Conservation (phyloP, 2,797 vertebrate genomes). For the Allobates femoralis region DNA sequence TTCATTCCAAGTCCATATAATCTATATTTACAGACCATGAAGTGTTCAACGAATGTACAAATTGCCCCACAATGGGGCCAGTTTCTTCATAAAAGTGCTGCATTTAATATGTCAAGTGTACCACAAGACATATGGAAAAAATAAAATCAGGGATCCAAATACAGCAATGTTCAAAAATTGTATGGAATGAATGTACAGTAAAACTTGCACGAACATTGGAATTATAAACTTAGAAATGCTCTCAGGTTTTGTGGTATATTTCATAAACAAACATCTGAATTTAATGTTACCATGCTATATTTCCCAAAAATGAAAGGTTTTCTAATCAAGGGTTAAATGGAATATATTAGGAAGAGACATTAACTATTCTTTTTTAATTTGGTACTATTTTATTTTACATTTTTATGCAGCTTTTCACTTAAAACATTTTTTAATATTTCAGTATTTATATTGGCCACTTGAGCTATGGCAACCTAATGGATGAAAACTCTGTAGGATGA, state of each 20-base stretch:
- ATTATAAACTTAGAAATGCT: slow-evolving; percentile 15
- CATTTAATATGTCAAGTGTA: slow-evolving; percentile 50
- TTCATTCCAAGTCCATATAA: slow-evolving; percentile 36
- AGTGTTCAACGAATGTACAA: slow-evolving; percentile 40
- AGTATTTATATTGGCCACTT: background rate
- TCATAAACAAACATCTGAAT: slow-evolving; percentile 21
- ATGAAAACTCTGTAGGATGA: too few species aligned
- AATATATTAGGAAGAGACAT: background rate
- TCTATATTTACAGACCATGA: slow-evolving; percentile 43
- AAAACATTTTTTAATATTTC: background rate
- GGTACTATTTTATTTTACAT: too few species aligned
- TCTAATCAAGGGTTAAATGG: background rate
- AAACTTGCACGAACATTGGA: slow-evolving; percentile 30
- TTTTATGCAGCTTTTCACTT: too few species aligned
- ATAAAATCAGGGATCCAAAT: slow-evolving; percentile 27
- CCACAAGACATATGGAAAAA: slow-evolving; percentile 45
- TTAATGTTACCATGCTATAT: background rate
- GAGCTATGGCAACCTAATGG: too few species aligned
- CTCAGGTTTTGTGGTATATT: slow-evolving; percentile 13
- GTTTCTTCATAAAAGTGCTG: slow-evolving; percentile 47
- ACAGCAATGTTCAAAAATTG: slow-evolving; percentile 38
- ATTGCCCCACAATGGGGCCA: slow-evolving; percentile 42
- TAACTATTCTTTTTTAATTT: too few species aligned
- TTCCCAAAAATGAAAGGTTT: background rate
- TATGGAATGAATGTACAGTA: slow-evolving; percentile 40